Evolutionary conservation across 2,113 vertebrate species (phyloP).

Genomic region (Lophius piscatorius): DNA sequence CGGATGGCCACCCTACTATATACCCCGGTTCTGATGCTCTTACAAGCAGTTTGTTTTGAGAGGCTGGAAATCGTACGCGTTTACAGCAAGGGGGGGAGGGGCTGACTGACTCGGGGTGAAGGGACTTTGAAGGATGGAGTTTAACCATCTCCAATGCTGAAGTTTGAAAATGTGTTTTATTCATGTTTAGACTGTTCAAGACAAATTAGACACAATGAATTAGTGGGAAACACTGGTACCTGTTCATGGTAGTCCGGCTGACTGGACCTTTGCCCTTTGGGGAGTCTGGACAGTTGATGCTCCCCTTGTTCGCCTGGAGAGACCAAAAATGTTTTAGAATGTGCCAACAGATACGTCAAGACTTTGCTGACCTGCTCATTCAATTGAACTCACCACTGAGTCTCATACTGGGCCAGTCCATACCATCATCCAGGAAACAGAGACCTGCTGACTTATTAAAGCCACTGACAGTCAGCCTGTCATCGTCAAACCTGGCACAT

Average conservation of each 20-base stretch:
- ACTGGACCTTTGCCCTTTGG: slow-evolving; percentile 38
- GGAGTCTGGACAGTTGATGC: slow-evolving; percentile 7
- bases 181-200: no score
- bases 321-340: not conserved
- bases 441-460: slow-evolving; percentile 36
- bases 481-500: slow-evolving; percentile 50
- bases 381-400: slow-evolving; percentile 49
- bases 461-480: slow-evolving; percentile 1
- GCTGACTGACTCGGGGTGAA: no score
- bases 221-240: no score
- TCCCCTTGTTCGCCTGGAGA: slow-evolving; percentile 27
- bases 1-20: no score
- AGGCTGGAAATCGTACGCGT: no score
- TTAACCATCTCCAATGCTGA: no score
- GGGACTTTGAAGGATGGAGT: no score
- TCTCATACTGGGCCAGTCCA: slow-evolving; percentile 70
- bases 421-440: slow-evolving; percentile 70
- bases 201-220: no score
- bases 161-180: no score
- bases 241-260: slow-evolving; percentile 62
- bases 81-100: no score
- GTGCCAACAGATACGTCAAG: accelerated
- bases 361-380: not conserved
- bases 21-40: no score
- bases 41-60: no score